A percentile compares a stretch with the other conserved stretches of the same genome.
Conservation (phyloP, 37 sponge, comb jelly and placozoan species). For the Diacarnus erythraeanus region DNA sequence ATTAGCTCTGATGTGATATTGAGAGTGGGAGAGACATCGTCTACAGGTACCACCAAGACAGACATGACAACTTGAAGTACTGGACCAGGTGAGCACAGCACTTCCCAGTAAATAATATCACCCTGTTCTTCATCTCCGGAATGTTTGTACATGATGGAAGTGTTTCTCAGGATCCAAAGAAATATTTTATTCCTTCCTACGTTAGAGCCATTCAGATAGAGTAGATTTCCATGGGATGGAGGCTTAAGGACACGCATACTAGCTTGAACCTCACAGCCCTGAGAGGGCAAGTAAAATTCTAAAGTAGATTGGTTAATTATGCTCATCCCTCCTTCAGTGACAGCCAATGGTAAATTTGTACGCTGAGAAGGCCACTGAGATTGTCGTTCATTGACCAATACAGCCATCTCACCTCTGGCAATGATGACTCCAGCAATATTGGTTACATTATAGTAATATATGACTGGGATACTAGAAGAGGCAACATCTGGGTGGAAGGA, state of each 20-base stretch:
- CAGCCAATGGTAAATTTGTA: neutral
- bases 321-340: conserved; percentile 16
- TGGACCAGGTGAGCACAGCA: neutral
- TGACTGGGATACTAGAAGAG: neutral
- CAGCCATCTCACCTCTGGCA: conserved; percentile 5
- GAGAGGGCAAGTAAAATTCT: conserved; percentile 15
- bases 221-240: conserved; percentile 21
- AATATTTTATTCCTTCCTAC: neutral
- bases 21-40: neutral
- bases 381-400: neutral
- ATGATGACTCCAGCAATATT: conserved; percentile 2
- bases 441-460: conserved; percentile 19
- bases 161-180: neutral
- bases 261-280: neutral
- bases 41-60: conserved; percentile 6
- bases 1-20: neutral
- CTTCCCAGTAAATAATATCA: conserved; percentile 19
- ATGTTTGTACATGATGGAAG: neutral
- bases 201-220: neutral
- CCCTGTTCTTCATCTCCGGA: conserved; percentile 2
- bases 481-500: conserved; percentile 6
- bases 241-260: neutral
- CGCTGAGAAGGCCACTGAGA: conserved; percentile 11
- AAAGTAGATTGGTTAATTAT: neutral
- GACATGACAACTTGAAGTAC: neutral